Evolutionary conservation across 2,888 invertebrate genomes (phyloP), one percentile per base, ranked within the genome.

Genomic region (Cryptops parisi): DNA sequence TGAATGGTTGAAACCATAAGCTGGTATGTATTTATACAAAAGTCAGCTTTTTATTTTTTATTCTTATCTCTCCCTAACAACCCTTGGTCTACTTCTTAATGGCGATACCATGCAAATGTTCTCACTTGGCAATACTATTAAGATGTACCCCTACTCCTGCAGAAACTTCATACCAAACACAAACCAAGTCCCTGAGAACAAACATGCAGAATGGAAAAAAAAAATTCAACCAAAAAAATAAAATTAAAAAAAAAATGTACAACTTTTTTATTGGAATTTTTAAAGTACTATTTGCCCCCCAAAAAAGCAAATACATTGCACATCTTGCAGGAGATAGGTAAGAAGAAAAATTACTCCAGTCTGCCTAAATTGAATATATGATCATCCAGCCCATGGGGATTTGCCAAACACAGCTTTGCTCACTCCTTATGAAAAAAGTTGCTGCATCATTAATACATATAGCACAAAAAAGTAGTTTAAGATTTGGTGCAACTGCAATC

Each of bases 21-120:
- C 33, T 33, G 33, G 6, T 33, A 33, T 33, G 9, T 33, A 15
- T 15, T 33, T 33, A 9, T 33, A 33, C 33, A 33, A 33, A 6
- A 33, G 33, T 33, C n/a, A n/a, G n/a, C n/a, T n/a, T n/a, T n/a
- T n/a, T n/a, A n/a, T n/a, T n/a, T n/a, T n/a, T n/a, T n/a, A n/a
- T n/a, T n/a, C n/a, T n/a, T n/a, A n/a, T n/a, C n/a, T 46, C 46
- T 46, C 46, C 51, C 51, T 43, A 22, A 25, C 51, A 51, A 51
- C 51, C 51, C 51, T 51, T 19, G 51, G 51, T 51, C 51, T 33
- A 33, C 33, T 33, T 33, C n/a, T n/a, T n/a, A n/a, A n/a, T n/a
- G n/a, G n/a, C n/a, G n/a, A n/a, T n/a, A n/a, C n/a, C n/a, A n/a
- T n/a, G n/a, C n/a, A n/a, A n/a, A n/a, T n/a, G n/a, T n/a, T n/a